Evolutionary conservation across 2,113 vertebrate species (phyloP), one percentile per base, ranked within the genome.

Genomic region (Toxotes jaculatrix): DNA sequence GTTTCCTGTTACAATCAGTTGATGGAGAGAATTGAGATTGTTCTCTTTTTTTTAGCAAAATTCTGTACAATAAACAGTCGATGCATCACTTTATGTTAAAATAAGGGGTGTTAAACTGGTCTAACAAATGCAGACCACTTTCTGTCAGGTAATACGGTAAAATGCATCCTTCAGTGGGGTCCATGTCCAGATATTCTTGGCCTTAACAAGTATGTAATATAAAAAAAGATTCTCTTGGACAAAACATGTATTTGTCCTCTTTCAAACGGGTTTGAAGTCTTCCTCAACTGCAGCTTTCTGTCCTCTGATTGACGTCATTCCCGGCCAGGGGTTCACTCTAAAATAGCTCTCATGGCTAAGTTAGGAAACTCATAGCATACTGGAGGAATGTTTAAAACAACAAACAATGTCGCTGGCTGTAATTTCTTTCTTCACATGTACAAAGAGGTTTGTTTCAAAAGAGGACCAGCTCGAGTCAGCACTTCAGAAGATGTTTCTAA

Each of bases 331-430:
- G 87, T 92, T 88, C 79, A 84, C 80, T 88, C 90, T 87, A 90
- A 94, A 95, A 93, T 94, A 94, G 90, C 93, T 93, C 89, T 90
- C 89, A 87, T 76, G 89, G 90, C 90, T 93, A 93, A 90, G 92
- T 94, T 92, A 93, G 91, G 93, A 93, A 93, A 89, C 86, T 90
- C 85, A 85, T 81, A 77, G 88, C 85, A 79, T 79, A 82, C 88
- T 79, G 86, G 70, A 93, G 88, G 93, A 92, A 94, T 93, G 93
- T 93, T 91, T 92, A 87, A 93, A 93, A 89, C 90, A 93, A 90
- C 91, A 94, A 93, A 93, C 88, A 91, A 53, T 75, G 68, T 62
- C 68, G 85, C 77, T 74, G 89, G 81, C 83, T 90, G 87, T 88
- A 80, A 91, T 90, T 68, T 87, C 80, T 87, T 59, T 77, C 80